phyloP scores from a whole-genome alignment of 2,797 vertebrate species.

The Acrossocheilus fasciatus region DNA sequence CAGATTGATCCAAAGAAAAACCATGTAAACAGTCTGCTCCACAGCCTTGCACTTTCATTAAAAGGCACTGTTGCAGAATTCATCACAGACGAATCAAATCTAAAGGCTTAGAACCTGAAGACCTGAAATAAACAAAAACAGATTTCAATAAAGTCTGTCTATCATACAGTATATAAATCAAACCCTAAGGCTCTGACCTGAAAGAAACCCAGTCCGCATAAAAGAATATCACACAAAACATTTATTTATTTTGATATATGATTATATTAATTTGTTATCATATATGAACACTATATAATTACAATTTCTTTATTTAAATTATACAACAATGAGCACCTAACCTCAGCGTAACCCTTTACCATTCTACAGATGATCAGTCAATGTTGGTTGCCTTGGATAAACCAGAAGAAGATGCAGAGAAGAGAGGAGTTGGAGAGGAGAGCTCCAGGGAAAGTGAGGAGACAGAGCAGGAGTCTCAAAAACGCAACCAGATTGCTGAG shows the following conservation, averaged over 20 bases:
- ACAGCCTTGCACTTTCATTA: background rate
- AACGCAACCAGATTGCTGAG: conserved; percentile 42
- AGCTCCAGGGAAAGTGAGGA: conserved; percentile 38
- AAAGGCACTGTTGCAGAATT: background rate
- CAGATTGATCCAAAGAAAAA: background rate
- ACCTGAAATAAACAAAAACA: background rate
- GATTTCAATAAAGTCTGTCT: background rate
- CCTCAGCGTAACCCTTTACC: background rate
- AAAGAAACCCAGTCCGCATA: background rate
- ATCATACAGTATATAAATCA: background rate
- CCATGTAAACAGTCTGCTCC: background rate
- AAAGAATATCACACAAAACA: background rate
- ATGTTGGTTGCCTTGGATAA: conserved; percentile 76
- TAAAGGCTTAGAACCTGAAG: background rate
- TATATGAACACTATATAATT: background rate
- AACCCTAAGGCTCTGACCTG: background rate
- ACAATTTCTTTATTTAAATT: background rate
- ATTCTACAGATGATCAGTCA: conserved; percentile 73
- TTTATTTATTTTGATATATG: background rate
- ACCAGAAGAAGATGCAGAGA: conserved; percentile 67
- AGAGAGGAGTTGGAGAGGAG: conserved; percentile 50
- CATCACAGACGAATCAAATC: background rate
- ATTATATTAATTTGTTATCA: background rate
- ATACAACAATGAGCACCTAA: background rate
- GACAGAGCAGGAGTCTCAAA: conserved; percentile 64